Evolutionary conservation across 2,888 invertebrate species (phyloP).

Genomic region (Luffia ferchaultella): DNA sequence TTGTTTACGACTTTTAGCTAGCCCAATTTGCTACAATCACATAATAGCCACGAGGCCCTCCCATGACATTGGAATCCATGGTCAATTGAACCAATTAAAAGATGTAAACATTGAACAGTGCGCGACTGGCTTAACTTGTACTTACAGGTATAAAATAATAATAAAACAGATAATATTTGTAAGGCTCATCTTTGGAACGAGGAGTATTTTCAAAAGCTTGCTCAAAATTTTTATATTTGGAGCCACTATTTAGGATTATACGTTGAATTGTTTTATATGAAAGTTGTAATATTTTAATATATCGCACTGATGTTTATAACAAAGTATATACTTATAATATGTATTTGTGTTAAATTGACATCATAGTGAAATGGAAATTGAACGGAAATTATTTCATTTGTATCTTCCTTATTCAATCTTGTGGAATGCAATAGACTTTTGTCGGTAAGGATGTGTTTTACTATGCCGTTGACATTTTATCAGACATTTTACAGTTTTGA

Average conservation of each 20-base stretch:
- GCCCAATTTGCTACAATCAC: no score
- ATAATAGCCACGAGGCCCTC: no score
- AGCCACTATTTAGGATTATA: slow-evolving; percentile 44
- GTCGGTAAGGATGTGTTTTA: no score
- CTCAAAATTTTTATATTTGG: slow-evolving; percentile 54
- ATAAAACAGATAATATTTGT: slow-evolving; percentile 20
- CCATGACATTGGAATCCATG: no score
- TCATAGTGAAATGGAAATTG: neutral
- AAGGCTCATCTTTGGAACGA: slow-evolving; percentile 59
- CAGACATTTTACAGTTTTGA: no score
- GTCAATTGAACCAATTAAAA: no score
- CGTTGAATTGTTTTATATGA: slow-evolving; percentile 46
- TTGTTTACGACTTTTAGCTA: no score
- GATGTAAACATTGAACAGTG: no score
- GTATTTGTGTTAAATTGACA: slow-evolving; percentile 49
- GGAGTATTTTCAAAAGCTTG: slow-evolving; percentile 53
- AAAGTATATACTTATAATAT: slow-evolving; percentile 29
- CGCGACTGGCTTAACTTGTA: neutral
- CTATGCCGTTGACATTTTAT: no score
- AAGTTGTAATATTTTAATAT: slow-evolving; percentile 42
- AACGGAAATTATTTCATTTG: neutral
- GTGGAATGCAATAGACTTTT: no score
- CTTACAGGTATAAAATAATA: neutral
- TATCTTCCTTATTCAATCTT: no score
- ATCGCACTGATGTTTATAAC: slow-evolving; percentile 41